Evolutionary conservation across 2,113 vertebrate species (phyloP).

Genomic region (Syrrhaptes paradoxus): DNA sequence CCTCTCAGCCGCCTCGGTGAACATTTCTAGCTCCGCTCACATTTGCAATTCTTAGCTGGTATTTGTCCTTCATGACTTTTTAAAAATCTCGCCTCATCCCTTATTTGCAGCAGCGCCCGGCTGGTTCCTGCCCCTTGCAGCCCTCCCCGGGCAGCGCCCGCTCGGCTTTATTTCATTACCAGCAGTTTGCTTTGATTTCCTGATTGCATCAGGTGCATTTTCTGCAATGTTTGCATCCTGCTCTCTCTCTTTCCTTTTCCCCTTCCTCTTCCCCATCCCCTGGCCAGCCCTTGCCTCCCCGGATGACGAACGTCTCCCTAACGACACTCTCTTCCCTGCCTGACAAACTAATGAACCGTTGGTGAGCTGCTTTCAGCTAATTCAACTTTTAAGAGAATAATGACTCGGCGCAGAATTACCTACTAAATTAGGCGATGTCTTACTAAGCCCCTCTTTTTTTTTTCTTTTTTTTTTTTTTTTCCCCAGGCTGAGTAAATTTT

Average conservation of each 20-base stretch:
- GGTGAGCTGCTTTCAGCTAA: conserved; percentile 67
- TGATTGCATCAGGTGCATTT: not conserved
- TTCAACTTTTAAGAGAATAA: conserved; percentile 72
- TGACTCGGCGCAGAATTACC: conserved; percentile 57
- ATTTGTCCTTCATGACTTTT: not conserved
- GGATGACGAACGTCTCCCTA: conserved; percentile 42
- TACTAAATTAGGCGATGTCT: conserved; percentile 72
- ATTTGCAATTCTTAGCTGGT: not conserved
- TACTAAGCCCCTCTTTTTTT: conserved; percentile 44
- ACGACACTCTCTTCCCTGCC: conserved; percentile 42
- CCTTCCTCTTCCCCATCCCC: too few relatives aligned
- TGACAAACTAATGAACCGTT: conserved; percentile 45
- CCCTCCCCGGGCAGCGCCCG: not conserved
- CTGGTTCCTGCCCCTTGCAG: not conserved
- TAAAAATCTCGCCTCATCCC: not conserved
- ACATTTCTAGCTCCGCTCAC: not conserved
- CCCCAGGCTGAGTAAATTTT: conserved; percentile 44
- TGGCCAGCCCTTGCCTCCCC: conserved; percentile 43
- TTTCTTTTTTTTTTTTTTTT: not conserved
- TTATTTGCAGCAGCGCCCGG: fast-evolving
- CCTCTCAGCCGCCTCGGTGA: fast-evolving
- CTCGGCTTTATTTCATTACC: not conserved
- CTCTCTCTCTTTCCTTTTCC: not conserved
- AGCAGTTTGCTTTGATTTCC: not conserved
- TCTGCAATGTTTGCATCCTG: not conserved